Evolutionary conservation across 2,888 invertebrate genomes (phyloP).

Genomic region (Drosophila yooni): DNA sequence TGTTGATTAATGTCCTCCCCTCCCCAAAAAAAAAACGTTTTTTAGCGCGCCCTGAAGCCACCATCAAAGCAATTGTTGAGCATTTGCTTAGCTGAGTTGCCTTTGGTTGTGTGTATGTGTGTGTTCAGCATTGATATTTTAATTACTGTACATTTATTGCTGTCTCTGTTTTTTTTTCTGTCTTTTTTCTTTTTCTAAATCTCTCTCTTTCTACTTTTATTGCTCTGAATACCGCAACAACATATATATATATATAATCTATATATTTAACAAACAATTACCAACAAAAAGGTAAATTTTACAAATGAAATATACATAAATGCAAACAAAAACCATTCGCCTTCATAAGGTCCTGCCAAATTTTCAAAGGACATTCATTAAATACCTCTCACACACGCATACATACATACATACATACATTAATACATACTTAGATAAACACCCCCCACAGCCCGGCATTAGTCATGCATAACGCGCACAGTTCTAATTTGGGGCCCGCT

Average conservation of each 20-base stretch:
- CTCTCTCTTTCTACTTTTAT: conserved; percentile 33
- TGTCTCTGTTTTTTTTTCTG: conserved; percentile 41
- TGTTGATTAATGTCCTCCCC: conserved; percentile 50
- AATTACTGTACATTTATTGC: conserved; percentile 47
- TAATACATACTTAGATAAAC: conserved; percentile 4
- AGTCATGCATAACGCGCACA: conserved; percentile 60
- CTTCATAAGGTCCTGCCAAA: conserved; percentile 16
- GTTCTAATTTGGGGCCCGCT: conserved; percentile 56
- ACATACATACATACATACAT: background rate
- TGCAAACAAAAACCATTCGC: conserved; percentile 26
- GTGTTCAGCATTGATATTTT: conserved; percentile 33
- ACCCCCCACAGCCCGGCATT: conserved; percentile 43
- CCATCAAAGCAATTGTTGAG: conserved; percentile 12
- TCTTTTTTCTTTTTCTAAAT: conserved; percentile 44
- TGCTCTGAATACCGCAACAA: conserved; percentile 41
- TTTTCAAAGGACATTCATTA: conserved; percentile 32
- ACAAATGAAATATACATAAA: conserved; percentile 39
- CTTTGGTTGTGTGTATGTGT: conserved; percentile 16
- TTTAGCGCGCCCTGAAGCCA: conserved; percentile 55
- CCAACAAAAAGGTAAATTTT: conserved; percentile 69
- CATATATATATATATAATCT: conserved; percentile 31
- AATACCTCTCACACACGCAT: conserved; percentile 2
- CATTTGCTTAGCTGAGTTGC: conserved; percentile 25
- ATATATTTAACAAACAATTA: conserved; percentile 42
- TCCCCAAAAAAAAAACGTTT: background rate